A percentile compares a stretch with the other conserved stretches of the same genome.
Conservation (phyloP, 2,797 vertebrate genomes). For the Danio tinwini region DNA sequence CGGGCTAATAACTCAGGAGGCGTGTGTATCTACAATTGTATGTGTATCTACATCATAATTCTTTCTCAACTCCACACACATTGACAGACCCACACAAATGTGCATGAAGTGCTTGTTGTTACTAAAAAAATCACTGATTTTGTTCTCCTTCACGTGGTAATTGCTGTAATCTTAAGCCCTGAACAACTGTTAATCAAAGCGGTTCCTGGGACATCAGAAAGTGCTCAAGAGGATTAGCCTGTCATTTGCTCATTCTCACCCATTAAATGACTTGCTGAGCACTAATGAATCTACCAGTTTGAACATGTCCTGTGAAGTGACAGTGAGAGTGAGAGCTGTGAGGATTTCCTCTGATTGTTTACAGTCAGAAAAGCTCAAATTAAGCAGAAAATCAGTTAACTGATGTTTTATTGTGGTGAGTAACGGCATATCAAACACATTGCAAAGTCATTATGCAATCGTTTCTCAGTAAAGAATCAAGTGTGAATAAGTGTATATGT, state of each 20-base stretch:
- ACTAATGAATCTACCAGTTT: conserved; percentile 19
- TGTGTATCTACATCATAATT: no score
- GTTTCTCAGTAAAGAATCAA: background rate
- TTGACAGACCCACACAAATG: conserved; percentile 9
- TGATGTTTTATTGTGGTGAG: conserved; percentile 32
- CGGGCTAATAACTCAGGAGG: no score
- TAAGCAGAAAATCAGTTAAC: background rate
- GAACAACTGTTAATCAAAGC: conserved; percentile 3
- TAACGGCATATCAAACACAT: conserved; percentile 71
- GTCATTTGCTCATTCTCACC: conserved; percentile 30
- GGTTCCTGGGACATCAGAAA: background rate
- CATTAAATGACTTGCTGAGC: background rate
- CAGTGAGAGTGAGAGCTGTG: background rate
- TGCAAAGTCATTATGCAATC: background rate
- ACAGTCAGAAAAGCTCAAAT: background rate
- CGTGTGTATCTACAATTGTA: no score
- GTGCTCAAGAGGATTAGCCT: background rate
- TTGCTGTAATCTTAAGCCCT: conserved; percentile 3
- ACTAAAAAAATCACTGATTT: background rate
- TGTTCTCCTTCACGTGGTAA: conserved; percentile 13
- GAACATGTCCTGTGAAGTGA: conserved; percentile 23
- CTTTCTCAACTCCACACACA: conserved; percentile 63
- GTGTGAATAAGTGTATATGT: no score
- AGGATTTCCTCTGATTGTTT: background rate
- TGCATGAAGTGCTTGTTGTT: background rate